Evolutionary conservation across 2,113 vertebrate genomes (phyloP).

Genomic region (Helogale parvula): DNA sequence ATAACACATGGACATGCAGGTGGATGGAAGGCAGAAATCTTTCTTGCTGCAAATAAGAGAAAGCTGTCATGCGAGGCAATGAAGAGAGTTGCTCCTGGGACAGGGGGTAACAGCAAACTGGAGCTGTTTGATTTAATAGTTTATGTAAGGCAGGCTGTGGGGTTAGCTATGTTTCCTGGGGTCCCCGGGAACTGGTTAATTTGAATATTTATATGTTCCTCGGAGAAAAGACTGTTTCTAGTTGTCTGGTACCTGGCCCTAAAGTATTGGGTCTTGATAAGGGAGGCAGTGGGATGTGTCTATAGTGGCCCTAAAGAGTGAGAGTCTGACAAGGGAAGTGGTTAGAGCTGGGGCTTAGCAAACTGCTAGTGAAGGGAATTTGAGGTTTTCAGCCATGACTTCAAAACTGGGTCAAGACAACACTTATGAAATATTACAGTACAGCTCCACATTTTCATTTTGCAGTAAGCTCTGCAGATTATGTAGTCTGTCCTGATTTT

Average conservation of each 20-base stretch:
- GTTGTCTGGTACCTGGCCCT: not conserved
- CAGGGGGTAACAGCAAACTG: not conserved
- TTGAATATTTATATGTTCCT: not conserved
- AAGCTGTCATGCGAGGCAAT: not conserved
- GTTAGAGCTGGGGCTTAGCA: not conserved
- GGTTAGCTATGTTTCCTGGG: not conserved
- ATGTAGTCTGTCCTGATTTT: not conserved
- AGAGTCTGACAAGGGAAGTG: not conserved
- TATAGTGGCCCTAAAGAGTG: not conserved
- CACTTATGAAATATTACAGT: not conserved
- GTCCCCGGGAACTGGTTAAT: not conserved
- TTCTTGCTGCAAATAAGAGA: not conserved
- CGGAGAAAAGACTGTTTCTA: not conserved
- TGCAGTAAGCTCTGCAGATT: not conserved
- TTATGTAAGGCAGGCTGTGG: not conserved
- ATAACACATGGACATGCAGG: accelerated
- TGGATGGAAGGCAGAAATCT: not conserved
- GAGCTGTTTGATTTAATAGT: not conserved
- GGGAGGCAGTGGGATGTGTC: not conserved
- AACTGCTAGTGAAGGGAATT: not conserved
- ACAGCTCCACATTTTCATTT: not conserved
- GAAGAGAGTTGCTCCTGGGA: not conserved
- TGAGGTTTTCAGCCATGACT: not conserved
- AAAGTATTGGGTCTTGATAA: not conserved
- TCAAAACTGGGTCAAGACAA: not conserved